phyloP scores from a whole-genome alignment of 2,888 invertebrate genomes.

The Nysson spinosus region DNA sequence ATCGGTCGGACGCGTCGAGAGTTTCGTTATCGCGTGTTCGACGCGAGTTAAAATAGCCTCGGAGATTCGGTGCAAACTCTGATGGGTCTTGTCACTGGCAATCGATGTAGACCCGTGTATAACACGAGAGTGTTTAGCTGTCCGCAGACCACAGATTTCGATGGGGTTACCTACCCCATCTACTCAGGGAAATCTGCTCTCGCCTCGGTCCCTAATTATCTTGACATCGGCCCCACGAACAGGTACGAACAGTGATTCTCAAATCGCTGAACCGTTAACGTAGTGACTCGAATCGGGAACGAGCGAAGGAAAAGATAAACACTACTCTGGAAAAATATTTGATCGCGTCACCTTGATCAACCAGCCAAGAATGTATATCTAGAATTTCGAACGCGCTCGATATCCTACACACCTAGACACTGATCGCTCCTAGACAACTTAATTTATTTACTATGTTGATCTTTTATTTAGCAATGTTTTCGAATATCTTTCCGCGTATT shows the following conservation, averaged over 20 bases:
- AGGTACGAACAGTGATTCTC: constrained; percentile 58
- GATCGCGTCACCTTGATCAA: too few species aligned
- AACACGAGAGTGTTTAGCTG: constrained; percentile 53
- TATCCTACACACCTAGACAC: too few species aligned
- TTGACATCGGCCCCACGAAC: constrained; percentile 50
- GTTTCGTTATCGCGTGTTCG: background rate
- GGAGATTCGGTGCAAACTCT: constrained; percentile 46
- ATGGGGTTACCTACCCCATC: constrained; percentile 54
- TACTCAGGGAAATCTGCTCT: constrained; percentile 58
- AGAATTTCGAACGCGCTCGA: too few species aligned
- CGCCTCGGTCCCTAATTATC: constrained; percentile 60
- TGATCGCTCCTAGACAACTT: too few species aligned
- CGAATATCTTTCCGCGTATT: too few species aligned
- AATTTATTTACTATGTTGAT: too few species aligned
- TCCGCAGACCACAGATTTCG: constrained; percentile 59
- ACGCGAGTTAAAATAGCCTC: constrained; percentile 8
- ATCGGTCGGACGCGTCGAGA: background rate
- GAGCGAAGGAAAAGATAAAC: background rate
- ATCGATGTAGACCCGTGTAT: constrained; percentile 52
- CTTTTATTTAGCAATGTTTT: too few species aligned
- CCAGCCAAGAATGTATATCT: too few species aligned
- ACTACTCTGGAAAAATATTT: background rate
- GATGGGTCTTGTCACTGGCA: constrained; percentile 47
- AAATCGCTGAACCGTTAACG: constrained; percentile 9
- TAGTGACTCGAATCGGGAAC: background rate